Evolutionary conservation across 2,113 vertebrate genomes (phyloP).

Genomic region (Coturnix japonica): DNA sequence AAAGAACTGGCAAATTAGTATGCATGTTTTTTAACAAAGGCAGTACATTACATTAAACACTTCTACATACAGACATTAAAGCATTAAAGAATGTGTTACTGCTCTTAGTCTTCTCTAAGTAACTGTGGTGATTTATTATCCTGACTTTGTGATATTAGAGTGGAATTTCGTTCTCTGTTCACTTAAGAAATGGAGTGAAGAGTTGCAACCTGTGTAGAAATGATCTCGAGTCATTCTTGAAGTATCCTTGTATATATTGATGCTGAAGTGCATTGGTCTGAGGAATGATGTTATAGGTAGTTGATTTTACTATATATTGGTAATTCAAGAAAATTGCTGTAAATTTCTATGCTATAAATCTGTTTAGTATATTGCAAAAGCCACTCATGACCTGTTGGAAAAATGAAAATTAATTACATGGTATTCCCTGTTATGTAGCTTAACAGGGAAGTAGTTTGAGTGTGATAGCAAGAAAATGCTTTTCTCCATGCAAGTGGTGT

Average conservation of each 20-base stretch:
- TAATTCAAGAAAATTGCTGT: background rate
- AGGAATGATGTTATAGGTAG: background rate
- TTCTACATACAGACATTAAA: background rate
- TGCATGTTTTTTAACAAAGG: background rate
- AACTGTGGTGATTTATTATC: background rate
- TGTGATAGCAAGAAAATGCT: background rate
- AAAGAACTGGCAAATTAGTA: background rate
- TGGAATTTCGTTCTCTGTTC: background rate
- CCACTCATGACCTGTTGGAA: background rate
- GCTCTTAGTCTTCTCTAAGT: background rate
- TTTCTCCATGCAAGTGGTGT: background rate
- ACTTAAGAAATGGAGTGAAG: background rate
- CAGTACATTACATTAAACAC: background rate
- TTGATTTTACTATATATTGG: background rate
- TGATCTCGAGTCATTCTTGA: background rate
- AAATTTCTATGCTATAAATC: background rate
- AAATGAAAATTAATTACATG: background rate
- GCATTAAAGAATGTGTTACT: background rate
- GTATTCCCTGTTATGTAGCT: background rate
- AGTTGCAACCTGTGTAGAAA: background rate
- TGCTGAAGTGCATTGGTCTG: background rate
- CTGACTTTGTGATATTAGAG: background rate
- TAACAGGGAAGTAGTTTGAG: background rate
- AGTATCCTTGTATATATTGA: background rate
- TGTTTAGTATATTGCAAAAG: background rate